Conservation (phyloP, 2,888 invertebrate genomes). For the Chelonus formosanus region DNA sequence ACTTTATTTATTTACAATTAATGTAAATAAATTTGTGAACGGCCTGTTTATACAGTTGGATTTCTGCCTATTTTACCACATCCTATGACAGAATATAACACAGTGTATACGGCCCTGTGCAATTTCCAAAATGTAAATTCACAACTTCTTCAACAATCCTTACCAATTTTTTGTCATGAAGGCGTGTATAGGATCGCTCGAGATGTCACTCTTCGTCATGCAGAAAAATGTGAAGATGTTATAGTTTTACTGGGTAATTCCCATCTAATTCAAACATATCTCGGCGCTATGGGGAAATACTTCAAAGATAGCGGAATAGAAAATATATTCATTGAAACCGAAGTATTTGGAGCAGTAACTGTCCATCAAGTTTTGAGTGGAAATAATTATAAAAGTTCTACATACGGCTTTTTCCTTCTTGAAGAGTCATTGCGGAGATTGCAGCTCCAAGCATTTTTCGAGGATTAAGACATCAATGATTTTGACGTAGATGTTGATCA, state of each 20-base stretch:
- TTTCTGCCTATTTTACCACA: conserved; percentile 19
- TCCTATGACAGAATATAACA: conserved; percentile 18
- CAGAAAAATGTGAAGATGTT: conserved; percentile 24
- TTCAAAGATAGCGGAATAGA: conserved; percentile 30
- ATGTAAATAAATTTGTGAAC: too few relatives aligned
- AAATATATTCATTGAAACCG: conserved; percentile 29
- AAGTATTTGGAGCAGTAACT: conserved; percentile 7
- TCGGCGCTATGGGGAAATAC: conserved; percentile 31
- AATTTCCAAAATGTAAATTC: not conserved
- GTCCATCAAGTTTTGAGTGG: conserved; percentile 28
- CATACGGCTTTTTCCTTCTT: conserved; percentile 27
- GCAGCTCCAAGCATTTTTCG: conserved; percentile 18
- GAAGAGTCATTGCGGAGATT: conserved; percentile 26
- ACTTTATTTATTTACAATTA: too few relatives aligned
- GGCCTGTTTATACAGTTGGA: conserved; percentile 9
- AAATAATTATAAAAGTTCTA: conserved; percentile 24
- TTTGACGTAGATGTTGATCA: not conserved
- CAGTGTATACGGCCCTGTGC: conserved; percentile 13
- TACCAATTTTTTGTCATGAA: conserved; percentile 24
- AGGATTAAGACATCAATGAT: not conserved
- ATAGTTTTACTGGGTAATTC: conserved; percentile 30
- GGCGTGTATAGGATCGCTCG: conserved; percentile 27
- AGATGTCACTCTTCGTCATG: conserved; percentile 17
- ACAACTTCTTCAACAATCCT: conserved; percentile 1
- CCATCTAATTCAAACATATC: conserved; percentile 27